These are phyloP conservation scores for Dasyprocta punctata DNA, from an alignment of 2,113 vertebrate genomes.

Conservation along the genomic window DNA sequence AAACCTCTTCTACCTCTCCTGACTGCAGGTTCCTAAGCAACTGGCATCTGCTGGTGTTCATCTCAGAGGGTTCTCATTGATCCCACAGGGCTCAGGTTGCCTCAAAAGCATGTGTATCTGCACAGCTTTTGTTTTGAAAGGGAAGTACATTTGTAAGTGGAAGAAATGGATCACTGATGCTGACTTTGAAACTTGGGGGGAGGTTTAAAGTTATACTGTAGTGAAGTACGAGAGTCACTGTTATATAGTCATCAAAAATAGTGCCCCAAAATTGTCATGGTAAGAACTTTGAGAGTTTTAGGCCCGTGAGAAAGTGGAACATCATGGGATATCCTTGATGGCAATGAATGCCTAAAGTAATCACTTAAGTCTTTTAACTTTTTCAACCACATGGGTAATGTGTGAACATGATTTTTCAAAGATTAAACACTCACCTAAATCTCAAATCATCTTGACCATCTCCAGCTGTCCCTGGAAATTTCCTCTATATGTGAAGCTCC, in stretches of 20 bases:
- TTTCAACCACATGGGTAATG: neutral
- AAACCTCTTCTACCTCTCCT: neutral
- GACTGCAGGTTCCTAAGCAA: neutral
- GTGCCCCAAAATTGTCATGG: neutral
- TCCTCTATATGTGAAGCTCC: neutral
- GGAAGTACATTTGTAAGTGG: neutral
- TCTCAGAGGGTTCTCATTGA: neutral
- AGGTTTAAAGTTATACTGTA: neutral
- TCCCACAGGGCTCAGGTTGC: neutral
- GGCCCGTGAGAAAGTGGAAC: neutral
- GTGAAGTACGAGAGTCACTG: neutral
- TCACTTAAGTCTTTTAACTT: neutral
- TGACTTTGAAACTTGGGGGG: conserved; percentile 10
- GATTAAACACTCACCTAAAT: conserved; percentile 4
- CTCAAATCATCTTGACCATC: neutral
- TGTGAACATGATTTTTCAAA: neutral
- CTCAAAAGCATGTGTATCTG: neutral
- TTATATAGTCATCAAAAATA: neutral
- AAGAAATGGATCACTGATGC: neutral
- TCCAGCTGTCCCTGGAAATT: neutral
- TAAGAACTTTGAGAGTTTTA: neutral
- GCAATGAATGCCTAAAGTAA: neutral
- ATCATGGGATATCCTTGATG: neutral
- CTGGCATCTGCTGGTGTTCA: neutral
- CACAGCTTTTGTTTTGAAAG: neutral